phyloP scores from a whole-genome alignment of 2,888 invertebrate species.

The Mycogona germanica region DNA sequence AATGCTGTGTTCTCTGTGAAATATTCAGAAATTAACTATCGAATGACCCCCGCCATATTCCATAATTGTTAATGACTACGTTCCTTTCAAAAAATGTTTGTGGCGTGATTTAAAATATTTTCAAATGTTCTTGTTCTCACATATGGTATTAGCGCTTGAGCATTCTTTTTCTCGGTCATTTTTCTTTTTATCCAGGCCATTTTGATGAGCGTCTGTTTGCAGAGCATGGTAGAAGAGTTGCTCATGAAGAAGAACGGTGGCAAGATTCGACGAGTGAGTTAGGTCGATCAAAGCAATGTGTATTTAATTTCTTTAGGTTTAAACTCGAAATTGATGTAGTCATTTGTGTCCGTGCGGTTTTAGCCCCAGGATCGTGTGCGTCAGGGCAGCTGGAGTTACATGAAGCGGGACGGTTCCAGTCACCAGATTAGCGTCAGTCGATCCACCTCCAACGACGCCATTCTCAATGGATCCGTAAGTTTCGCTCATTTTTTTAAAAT shows the following conservation, averaged over 20 bases:
- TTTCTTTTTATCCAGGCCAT: slow-evolving; percentile 60
- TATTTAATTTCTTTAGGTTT: background rate
- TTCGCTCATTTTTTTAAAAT: background rate
- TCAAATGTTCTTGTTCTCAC: background rate
- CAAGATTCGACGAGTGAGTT: slow-evolving; percentile 19
- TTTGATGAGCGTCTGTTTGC: slow-evolving; percentile 87
- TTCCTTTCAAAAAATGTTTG: no score
- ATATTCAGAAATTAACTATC: no score
- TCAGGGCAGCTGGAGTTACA: slow-evolving; percentile 51
- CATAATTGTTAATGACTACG: no score
- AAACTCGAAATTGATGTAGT: background rate
- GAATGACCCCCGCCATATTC: no score
- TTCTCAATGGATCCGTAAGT: slow-evolving; percentile 23
- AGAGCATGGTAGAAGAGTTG: slow-evolving; percentile 91
- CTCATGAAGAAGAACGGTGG: slow-evolving; percentile 37
- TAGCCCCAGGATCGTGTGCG: slow-evolving; percentile 28
- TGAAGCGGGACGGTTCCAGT: slow-evolving; percentile 58
- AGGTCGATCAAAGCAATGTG: background rate
- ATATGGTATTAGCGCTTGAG: background rate
- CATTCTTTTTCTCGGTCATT: background rate
- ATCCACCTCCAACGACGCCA: slow-evolving; percentile 26
- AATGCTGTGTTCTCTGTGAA: no score
- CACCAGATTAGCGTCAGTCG: slow-evolving; percentile 25
- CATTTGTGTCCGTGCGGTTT: background rate
- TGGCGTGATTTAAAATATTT: background rate